A percentile compares a stretch with the other conserved stretches of the same genome.
These are phyloP conservation scores for Amphipyra berbera DNA, from an alignment of 2,888 invertebrate species.

Conservation along the genomic window DNA sequence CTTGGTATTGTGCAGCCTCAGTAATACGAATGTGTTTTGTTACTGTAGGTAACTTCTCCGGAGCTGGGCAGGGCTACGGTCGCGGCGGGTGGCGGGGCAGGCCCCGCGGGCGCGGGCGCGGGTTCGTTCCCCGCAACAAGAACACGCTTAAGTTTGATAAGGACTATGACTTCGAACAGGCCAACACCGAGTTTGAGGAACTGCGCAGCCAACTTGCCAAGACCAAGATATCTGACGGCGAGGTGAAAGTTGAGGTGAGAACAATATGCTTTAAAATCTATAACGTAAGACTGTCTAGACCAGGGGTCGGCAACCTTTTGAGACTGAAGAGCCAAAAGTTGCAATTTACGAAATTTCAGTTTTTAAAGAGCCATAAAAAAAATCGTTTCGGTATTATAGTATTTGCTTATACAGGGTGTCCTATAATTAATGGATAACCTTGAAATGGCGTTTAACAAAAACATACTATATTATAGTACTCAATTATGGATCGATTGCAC, in stretches of 20 bases:
- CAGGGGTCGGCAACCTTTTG: too few species aligned
- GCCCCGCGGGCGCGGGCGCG: conserved; percentile 84
- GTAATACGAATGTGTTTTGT: not conserved
- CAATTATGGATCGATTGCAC: too few species aligned
- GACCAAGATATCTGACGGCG: conserved; percentile 93
- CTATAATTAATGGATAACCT: too few species aligned
- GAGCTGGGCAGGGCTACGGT: conserved; percentile 79
- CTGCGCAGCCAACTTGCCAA: conserved; percentile 96
- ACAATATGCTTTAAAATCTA: not conserved
- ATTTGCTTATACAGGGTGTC: too few species aligned
- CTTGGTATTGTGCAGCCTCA: too few species aligned
- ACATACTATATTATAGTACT: too few species aligned
- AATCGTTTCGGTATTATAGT: too few species aligned
- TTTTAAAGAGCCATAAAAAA: too few species aligned
- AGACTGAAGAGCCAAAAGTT: too few species aligned
- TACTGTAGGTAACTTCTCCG: conserved; percentile 38
- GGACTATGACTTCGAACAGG: conserved; percentile 99
- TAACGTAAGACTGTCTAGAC: not conserved
- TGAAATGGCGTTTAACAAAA: too few species aligned
- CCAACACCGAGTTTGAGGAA: conserved; percentile 99
- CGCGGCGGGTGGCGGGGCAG: conserved; percentile 87
- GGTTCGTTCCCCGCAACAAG: conserved; percentile 88
- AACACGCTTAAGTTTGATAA: conserved; percentile 97
- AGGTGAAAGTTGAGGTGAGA: conserved; percentile 86
- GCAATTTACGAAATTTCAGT: too few species aligned